Percentiles rank a stretch among this genome's conserved stretches.
phyloP scores from a whole-genome alignment of 2,113 vertebrate species.

The Brachyhypopomus gauderio region DNA sequence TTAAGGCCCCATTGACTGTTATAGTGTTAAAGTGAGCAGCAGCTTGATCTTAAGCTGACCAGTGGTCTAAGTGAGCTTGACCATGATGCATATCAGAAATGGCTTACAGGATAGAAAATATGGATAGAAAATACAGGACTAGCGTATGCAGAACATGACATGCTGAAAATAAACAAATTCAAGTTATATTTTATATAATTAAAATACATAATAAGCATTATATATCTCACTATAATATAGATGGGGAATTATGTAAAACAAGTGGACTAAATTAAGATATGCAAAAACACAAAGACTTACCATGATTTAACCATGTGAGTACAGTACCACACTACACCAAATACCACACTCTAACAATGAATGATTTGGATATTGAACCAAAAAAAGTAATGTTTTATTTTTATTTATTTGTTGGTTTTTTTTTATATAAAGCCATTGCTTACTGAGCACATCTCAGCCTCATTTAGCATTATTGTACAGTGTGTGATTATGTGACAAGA shows the following conservation, averaged over 20 bases:
- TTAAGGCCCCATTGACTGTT: too few relatives aligned
- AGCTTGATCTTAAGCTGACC: conserved; percentile 64
- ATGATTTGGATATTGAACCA: background rate
- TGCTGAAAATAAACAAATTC: background rate
- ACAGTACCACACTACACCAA: background rate
- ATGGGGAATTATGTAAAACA: background rate
- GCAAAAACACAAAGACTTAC: background rate
- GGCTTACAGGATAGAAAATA: background rate
- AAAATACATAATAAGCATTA: too few relatives aligned
- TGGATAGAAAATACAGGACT: background rate
- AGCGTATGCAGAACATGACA: too few relatives aligned
- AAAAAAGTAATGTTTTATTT: background rate
- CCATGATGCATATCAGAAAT: conserved; percentile 63
- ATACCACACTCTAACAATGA: background rate
- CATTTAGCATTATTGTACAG: too few relatives aligned
- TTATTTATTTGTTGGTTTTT: too few relatives aligned
- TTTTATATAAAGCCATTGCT: too few relatives aligned
- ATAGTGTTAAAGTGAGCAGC: too few relatives aligned
- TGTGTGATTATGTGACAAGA: too few relatives aligned
- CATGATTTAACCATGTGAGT: background rate
- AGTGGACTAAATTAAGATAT: background rate
- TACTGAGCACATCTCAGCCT: too few relatives aligned
- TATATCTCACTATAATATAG: background rate
- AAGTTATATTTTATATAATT: too few relatives aligned
- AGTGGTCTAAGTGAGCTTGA: conserved; percentile 67